These are phyloP conservation scores for Ophion costatus DNA, from an alignment of 2,888 invertebrate genomes.

Conservation along the genomic window DNA sequence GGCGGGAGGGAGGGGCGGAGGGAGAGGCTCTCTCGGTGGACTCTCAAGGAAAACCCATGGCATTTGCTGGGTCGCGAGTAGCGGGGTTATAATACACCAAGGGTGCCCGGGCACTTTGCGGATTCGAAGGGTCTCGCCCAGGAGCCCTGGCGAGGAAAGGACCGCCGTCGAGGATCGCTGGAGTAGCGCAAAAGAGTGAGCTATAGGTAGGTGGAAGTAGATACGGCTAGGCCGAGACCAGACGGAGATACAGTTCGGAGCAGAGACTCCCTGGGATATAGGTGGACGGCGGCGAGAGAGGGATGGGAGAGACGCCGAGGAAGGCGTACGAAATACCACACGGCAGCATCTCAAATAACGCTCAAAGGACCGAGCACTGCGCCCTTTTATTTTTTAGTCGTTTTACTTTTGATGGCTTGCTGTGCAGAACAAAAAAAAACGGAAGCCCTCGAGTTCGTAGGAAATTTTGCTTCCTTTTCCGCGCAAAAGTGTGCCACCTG, in stretches of 20 bases:
- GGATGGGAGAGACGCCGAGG: slow-evolving; percentile 52
- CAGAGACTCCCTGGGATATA: slow-evolving; percentile 41
- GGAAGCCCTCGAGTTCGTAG: background rate
- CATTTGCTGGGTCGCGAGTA: slow-evolving; percentile 9
- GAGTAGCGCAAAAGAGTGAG: slow-evolving; percentile 51
- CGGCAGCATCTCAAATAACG: slow-evolving; percentile 73
- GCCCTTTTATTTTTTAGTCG: slow-evolving; percentile 68
- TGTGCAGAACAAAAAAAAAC: background rate
- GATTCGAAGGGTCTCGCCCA: slow-evolving; percentile 64
- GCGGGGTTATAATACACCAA: slow-evolving; percentile 37
- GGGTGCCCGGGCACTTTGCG: slow-evolving; percentile 64
- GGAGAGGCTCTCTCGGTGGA: slow-evolving; percentile 41
- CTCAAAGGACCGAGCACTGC: slow-evolving; percentile 69
- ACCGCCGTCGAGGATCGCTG: slow-evolving; percentile 16
- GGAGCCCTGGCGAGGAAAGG: slow-evolving; percentile 28
- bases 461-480: background rate
- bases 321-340: slow-evolving; percentile 64
- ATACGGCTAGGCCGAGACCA: slow-evolving; percentile 21
- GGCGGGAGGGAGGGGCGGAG: slow-evolving; percentile 38
- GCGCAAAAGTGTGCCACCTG: background rate
- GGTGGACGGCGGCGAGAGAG: slow-evolving; percentile 51
- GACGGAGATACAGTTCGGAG: slow-evolving; percentile 34
- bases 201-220: slow-evolving; percentile 47
- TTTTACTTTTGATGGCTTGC: slow-evolving; percentile 18
- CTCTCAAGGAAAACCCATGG: slow-evolving; percentile 45